phyloP scores from a whole-genome alignment of 2,113 vertebrate genomes.

The Xyrauchen texanus region DNA sequence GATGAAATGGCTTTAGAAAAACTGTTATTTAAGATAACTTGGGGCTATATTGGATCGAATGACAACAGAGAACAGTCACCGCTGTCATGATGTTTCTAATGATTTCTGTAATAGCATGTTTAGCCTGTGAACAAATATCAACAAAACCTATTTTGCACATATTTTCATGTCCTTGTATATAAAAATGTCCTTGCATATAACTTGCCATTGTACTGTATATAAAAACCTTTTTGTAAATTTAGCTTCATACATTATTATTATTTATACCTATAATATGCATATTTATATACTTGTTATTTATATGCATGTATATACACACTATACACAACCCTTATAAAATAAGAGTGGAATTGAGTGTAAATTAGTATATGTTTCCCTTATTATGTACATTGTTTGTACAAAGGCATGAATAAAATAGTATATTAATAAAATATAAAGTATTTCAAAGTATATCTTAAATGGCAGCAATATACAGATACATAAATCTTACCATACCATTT shows the following conservation, averaged over 20 bases:
- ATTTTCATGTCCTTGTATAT: not conserved
- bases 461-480: no score
- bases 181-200: not conserved
- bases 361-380: no score
- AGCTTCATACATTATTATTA: not conserved
- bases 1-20: not conserved
- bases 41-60: not conserved
- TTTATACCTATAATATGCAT: not conserved
- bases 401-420: no score
- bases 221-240: not conserved
- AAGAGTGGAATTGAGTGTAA: no score
- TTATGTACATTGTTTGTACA: no score
- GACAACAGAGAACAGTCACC: not conserved
- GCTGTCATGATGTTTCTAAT: not conserved
- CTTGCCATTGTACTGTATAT: not conserved
- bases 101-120: not conserved
- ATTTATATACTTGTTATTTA: no score
- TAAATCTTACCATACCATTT: no score
- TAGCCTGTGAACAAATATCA: not conserved
- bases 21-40: not conserved
- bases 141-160: slow-evolving; percentile 10
- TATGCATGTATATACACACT: not conserved
- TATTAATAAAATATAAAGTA: no score
- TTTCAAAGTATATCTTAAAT: no score
- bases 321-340: no score